Percentiles rank a stretch among this genome's conserved stretches.
These are phyloP conservation scores for Molorchus minor DNA, from an alignment of 2,888 invertebrate genomes.

Conservation along the genomic window DNA sequence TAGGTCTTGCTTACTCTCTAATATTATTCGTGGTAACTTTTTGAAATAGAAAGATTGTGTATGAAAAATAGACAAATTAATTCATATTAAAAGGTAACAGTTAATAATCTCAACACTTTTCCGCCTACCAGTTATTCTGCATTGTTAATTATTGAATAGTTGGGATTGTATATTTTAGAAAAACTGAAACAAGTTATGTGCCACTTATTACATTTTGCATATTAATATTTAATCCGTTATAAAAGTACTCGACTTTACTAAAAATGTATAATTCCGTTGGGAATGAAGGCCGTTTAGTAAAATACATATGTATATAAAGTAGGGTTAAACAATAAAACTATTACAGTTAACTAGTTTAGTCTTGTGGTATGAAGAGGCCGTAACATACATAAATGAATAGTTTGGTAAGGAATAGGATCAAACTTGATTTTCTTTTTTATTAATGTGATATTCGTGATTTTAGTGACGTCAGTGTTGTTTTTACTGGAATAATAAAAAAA, in stretches of 20 bases:
- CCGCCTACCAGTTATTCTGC: constrained; percentile 11
- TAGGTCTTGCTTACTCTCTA: no score
- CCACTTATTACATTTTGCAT: constrained; percentile 26
- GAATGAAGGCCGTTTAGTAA: constrained; percentile 24
- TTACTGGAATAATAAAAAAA: no score
- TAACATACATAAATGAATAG: constrained; percentile 18
- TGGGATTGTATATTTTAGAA: constrained; percentile 10
- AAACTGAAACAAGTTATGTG: constrained; percentile 18
- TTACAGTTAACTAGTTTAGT: constrained; percentile 15
- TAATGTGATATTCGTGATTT: no score
- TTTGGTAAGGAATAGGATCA: constrained; percentile 21
- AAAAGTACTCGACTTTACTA: constrained; percentile 26
- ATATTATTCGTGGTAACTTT: constrained; percentile 1
- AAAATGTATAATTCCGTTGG: constrained; percentile 28
- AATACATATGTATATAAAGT: constrained; percentile 29
- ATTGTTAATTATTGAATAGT: constrained; percentile 20
- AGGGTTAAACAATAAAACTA: constrained; percentile 18
- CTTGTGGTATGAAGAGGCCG: constrained; percentile 11
- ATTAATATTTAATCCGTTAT: constrained; percentile 27
- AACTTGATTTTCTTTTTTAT: no score
- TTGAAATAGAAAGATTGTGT: not conserved
- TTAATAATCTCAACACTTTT: constrained; percentile 7
- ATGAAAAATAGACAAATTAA: not conserved
- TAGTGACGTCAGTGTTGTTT: no score
- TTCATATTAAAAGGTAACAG: constrained; percentile 6